phyloP scores from a whole-genome alignment of 2,113 vertebrate species.

The Rhodinocichla rosea region DNA sequence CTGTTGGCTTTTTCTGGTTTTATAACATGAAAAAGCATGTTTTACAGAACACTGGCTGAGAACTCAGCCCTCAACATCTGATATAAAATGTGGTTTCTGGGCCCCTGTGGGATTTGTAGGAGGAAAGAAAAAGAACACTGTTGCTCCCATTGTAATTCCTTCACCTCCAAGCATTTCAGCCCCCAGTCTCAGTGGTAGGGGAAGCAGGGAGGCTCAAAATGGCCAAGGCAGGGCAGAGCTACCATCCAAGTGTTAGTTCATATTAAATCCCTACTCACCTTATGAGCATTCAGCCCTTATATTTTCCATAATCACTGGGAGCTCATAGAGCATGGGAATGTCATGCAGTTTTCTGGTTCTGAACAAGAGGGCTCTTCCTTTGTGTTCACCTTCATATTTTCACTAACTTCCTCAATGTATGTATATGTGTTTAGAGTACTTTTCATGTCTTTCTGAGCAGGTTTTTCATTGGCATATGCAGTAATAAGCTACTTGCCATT shows the following conservation, averaged over 20 bases:
- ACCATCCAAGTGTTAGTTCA: background rate
- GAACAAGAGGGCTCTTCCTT: background rate
- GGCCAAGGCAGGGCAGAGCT: background rate
- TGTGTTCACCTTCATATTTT: background rate
- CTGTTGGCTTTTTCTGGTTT: background rate
- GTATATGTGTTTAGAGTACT: background rate
- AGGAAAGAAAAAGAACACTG: background rate
- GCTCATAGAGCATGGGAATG: background rate
- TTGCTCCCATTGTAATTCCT: background rate
- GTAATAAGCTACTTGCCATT: background rate
- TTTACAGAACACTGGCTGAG: background rate
- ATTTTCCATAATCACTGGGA: background rate
- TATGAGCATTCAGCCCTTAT: background rate
- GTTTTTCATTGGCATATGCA: background rate
- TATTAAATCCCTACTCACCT: background rate
- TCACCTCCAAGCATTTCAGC: background rate
- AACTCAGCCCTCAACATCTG: slow-evolving; percentile 1
- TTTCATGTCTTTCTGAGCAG: background rate
- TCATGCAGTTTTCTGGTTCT: background rate
- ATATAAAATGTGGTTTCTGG: background rate
- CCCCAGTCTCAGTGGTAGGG: background rate
- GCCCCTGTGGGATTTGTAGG: background rate
- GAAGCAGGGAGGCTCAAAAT: background rate
- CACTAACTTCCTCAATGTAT: background rate
- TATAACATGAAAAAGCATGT: background rate